Conservation (phyloP, 2,888 invertebrate species). For the Tridacna crocea region DNA sequence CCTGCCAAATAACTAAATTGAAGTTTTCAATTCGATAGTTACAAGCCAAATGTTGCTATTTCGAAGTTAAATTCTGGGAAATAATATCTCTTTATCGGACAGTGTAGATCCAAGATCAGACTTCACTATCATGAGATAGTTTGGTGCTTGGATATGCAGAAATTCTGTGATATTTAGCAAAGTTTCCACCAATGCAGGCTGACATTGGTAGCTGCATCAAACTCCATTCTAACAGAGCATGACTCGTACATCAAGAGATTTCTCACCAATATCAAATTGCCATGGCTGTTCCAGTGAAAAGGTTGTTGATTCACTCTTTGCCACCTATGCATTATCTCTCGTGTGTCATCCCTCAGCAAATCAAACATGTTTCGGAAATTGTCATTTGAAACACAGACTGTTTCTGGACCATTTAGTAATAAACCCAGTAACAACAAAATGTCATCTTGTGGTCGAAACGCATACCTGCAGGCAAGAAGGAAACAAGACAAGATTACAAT, state of each 20-base stretch:
- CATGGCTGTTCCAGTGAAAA: not conserved
- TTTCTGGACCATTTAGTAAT: slow-evolving; percentile 1
- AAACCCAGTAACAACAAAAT: not conserved
- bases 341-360: not conserved
- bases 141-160: not conserved
- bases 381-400: slow-evolving; percentile 2
- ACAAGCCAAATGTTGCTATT: no score
- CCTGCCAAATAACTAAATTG: no score
- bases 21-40: no score
- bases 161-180: no score
- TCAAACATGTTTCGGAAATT: not conserved
- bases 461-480: not conserved
- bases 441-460: not conserved
- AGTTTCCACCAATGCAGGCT: not conserved
- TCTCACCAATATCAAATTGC: not conserved
- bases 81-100: no score
- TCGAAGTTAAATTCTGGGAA: no score
- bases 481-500: not conserved
- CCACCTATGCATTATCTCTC: not conserved
- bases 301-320: slow-evolving; percentile 3
- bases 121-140: not conserved
- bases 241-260: not conserved
- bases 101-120: no score
- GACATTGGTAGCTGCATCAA: not conserved
- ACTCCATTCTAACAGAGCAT: not conserved